Base-by-base conservation (phyloP, 2,888 invertebrate species). In the Melipona bicolor region DNA sequence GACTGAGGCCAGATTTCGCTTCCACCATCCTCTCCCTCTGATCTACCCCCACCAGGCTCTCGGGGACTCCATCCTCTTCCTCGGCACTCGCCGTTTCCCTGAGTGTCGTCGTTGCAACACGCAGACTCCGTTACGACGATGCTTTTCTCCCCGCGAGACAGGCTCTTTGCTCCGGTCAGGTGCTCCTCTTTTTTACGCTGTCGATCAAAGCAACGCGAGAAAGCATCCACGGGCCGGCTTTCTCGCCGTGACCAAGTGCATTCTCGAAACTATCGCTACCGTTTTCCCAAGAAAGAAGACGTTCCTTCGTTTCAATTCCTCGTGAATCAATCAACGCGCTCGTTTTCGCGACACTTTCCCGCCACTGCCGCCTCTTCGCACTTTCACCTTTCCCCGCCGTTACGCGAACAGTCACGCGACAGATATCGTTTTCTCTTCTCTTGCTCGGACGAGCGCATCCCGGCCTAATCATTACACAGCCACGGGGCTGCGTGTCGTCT, bases 1-100 rank as follows among this genome's bases (percentile, higher is more conserved):
- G 90, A 92, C 92, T 93, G 92, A 91, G 90, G 85, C 88, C 88
- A 87, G 87, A 88, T 90, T 90, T 90, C 72, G 87, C 84, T 79
- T 86, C 88, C 87, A 83, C 87, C 86, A 81, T 81, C 87, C 81
- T 91, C 92, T 85, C 85, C 84, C 81, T 83, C 88, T 86, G 83
- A 89, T 86, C 85, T 91, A 83, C 91, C 90, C 91, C 92, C 92
- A 90, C 92, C 86, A 84, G 43, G 54, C 19, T 19, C 17, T 24
- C 9, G 19, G 21, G 5, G 49, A 32, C 68, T 67, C 77, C 73
- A 79, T 76, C 77, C 75, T 73, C 87, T 59, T 75, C 77, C 56
- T 74, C 73, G 76, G 54, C 54, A 68, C 69, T 75, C 74, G 70
- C 70, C 77, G 83, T 76, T 81, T 77, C 79, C 79, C 71, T 68